Percentiles rank a stretch among this genome's conserved stretches.
phyloP scores from a whole-genome alignment of 2,113 vertebrate genomes.

The Poeciliopsis retropinna region DNA sequence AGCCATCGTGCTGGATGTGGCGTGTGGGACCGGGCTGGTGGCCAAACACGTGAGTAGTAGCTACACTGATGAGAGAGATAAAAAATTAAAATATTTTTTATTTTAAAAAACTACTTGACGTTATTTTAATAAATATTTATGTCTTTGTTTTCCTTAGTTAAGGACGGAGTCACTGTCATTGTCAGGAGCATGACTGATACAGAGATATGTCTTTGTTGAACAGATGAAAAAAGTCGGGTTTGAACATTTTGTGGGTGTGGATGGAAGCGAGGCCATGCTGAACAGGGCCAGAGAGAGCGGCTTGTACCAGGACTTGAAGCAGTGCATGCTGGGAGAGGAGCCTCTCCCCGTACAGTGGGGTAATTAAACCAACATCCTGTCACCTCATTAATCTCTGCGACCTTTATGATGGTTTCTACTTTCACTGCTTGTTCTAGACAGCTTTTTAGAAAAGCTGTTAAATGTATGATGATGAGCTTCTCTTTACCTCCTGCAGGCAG shows the following conservation, averaged over 20 bases:
- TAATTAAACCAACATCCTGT: constrained; percentile 55
- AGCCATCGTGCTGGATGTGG: constrained; percentile 85
- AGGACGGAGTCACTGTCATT: not conserved
- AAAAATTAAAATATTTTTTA: too few species aligned
- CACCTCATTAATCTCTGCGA: not conserved
- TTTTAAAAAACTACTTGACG: not conserved
- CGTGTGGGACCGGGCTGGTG: constrained; percentile 90
- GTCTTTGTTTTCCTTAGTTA: not conserved
- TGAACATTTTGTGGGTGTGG: constrained; percentile 83
- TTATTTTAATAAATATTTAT: too few species aligned
- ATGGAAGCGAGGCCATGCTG: constrained; percentile 87
- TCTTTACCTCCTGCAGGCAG: constrained; percentile 61
- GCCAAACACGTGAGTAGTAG: constrained; percentile 81
- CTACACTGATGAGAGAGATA: not conserved
- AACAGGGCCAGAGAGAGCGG: constrained; percentile 73
- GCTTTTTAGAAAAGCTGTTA: not conserved
- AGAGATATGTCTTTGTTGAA: constrained; percentile 5
- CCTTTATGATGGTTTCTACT: not conserved
- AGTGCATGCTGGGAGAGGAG: constrained; percentile 80
- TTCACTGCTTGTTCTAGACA: too few species aligned
- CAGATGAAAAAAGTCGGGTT: constrained; percentile 87
- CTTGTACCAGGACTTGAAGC: constrained; percentile 82
- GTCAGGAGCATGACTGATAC: not conserved
- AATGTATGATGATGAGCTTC: too few species aligned
- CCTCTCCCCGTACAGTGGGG: constrained; percentile 81